Conservation (phyloP, 2,888 invertebrate genomes). For the Patella pellucida region DNA sequence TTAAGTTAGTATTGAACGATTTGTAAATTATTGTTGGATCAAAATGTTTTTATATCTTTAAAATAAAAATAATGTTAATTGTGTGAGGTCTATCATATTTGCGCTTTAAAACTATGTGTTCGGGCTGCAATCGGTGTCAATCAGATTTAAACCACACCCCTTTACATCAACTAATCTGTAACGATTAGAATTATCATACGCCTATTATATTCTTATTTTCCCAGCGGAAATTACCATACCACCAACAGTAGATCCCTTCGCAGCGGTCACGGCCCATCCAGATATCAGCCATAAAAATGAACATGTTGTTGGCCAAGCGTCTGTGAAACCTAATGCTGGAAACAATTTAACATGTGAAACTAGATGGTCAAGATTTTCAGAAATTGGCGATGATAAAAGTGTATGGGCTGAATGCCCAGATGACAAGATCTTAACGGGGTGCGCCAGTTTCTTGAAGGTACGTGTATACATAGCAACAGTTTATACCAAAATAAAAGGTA, state of each 20-base stretch:
- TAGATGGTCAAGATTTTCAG: slow-evolving; percentile 26
- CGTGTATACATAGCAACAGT: not conserved
- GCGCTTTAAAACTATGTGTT: too few species aligned
- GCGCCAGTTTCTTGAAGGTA: slow-evolving; percentile 27
- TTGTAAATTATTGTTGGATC: too few species aligned
- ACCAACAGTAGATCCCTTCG: slow-evolving; percentile 12
- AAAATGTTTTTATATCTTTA: too few species aligned
- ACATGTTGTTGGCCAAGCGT: slow-evolving; percentile 19
- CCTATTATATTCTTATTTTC: not conserved
- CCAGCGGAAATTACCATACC: slow-evolving; percentile 23
- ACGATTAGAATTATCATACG: too few species aligned
- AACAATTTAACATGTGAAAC: slow-evolving; percentile 26
- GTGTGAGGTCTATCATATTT: too few species aligned
- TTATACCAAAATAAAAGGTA: too few species aligned
- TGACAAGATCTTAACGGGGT: slow-evolving; percentile 35
- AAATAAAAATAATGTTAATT: too few species aligned
- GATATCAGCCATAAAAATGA: slow-evolving; percentile 23
- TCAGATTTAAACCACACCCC: too few species aligned
- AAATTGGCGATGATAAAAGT: slow-evolving; percentile 29
- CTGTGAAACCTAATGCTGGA: not conserved
- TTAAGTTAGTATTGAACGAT: too few species aligned
- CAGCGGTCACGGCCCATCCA: slow-evolving; percentile 14
- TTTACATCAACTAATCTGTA: too few species aligned
- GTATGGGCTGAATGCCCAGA: slow-evolving; percentile 23
- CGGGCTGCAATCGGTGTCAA: too few species aligned